phyloP scores from a whole-genome alignment of 2,113 vertebrate genomes.

The Hemichromis elongatus region DNA sequence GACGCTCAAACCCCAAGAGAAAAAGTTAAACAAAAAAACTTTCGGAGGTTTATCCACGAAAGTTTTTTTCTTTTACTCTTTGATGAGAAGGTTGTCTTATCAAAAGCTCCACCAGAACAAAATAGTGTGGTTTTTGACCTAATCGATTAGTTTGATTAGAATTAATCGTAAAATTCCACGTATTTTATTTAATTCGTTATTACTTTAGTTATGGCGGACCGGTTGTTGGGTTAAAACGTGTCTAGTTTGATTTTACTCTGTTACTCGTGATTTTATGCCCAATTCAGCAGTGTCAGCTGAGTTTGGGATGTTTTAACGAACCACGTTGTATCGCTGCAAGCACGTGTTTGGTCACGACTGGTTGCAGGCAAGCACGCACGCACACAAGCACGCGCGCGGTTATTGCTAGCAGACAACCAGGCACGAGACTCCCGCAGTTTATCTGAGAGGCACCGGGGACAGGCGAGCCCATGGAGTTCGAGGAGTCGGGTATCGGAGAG shows the following conservation, averaged over 20 bases:
- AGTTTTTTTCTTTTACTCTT: background rate
- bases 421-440: background rate
- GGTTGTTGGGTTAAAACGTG: background rate
- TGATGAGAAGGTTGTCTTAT: background rate
- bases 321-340: background rate
- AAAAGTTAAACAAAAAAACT: background rate
- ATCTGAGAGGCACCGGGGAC: background rate
- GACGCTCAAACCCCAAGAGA: background rate
- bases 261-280: background rate
- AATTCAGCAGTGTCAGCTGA: background rate
- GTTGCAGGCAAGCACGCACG: background rate
- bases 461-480: conserved; percentile 81
- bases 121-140: background rate
- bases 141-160: background rate
- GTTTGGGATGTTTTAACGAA: background rate
- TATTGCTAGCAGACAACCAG: background rate
- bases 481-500: conserved; percentile 86
- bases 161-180: background rate
- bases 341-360: conserved; percentile 26
- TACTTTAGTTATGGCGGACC: background rate
- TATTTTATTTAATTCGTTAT: background rate
- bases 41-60: background rate
- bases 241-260: background rate
- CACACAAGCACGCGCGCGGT: background rate
- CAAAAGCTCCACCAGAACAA: background rate